Percentiles rank a stretch among this genome's conserved stretches.
Conservation (phyloP, 2,113 vertebrate species). For the Ivindomyrus marchei region DNA sequence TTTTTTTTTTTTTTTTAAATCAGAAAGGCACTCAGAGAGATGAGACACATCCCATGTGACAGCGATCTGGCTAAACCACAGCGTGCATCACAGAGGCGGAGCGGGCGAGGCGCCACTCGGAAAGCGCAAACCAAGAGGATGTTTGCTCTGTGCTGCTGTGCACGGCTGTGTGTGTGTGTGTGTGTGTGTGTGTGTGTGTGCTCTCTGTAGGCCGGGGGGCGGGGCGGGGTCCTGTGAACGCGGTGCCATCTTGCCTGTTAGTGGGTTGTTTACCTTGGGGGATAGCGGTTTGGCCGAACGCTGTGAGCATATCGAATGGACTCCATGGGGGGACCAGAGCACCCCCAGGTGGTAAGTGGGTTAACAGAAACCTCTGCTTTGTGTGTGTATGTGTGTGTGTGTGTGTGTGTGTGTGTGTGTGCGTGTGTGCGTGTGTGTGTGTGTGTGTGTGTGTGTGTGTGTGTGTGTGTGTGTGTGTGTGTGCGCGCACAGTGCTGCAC, state of each 20-base stretch:
- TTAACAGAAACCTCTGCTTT: background rate
- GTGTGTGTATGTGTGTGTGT: background rate
- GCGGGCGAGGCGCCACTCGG: background rate
- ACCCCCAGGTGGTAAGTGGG: background rate
- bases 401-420: background rate
- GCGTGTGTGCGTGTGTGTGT: background rate
- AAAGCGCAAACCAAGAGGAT: constrained; percentile 22
- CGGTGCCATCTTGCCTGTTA: background rate
- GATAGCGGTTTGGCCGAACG: background rate
- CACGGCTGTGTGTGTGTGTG: background rate
- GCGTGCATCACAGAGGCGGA: constrained; percentile 22
- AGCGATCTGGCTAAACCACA: constrained; percentile 30
- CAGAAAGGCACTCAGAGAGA: constrained; percentile 28
- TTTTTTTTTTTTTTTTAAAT: constrained; percentile 27
- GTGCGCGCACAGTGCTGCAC: background rate
- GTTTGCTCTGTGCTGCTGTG: constrained; percentile 26
- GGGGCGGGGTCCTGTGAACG: background rate
- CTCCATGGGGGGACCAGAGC: background rate
- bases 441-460: background rate
- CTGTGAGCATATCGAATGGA: background rate
- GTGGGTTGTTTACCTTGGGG: background rate
- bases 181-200: background rate
- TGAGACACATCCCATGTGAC: constrained; percentile 34
- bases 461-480: background rate
- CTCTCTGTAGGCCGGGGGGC: background rate